phyloP scores from a whole-genome alignment of 1,140 invertebrate species.

The Drosophila tropicalis region DNA sequence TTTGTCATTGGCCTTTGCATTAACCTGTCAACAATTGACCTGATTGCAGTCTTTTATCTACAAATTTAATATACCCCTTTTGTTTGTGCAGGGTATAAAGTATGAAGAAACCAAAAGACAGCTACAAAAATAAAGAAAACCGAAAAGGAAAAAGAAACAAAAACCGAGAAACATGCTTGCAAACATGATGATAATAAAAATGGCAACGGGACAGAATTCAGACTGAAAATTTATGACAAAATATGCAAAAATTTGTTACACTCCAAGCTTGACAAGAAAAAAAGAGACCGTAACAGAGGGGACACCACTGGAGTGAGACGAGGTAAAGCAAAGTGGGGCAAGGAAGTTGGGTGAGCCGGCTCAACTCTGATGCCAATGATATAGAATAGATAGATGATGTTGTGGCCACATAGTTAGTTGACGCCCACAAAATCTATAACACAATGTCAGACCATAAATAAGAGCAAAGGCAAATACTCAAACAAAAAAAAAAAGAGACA shows the following conservation, averaged over 20 bases:
- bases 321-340: background rate
- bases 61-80: background rate
- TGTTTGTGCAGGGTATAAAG: constrained; percentile 1
- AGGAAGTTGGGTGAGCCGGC: background rate
- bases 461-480: constrained; percentile 30
- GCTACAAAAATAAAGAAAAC: constrained; percentile 37
- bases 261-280: constrained; percentile 19
- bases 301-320: too few relatives aligned
- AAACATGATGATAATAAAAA: constrained; percentile 25
- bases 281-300: background rate
- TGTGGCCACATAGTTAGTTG: constrained; percentile 33
- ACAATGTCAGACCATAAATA: constrained; percentile 43
- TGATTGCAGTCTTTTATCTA: too few relatives aligned
- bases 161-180: constrained; percentile 28
- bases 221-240: constrained; percentile 44
- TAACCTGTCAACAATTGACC: too few relatives aligned
- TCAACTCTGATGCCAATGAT: constrained; percentile 6
- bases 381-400: constrained; percentile 33
- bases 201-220: constrained; percentile 21
- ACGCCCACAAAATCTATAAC: constrained; percentile 41
- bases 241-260: constrained; percentile 54
- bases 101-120: constrained; percentile 25
- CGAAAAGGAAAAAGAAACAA: constrained; percentile 31
- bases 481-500: constrained; percentile 15
- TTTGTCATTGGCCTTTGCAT: too few relatives aligned